Evolutionary conservation across 2,797 vertebrate species (phyloP).

Genomic region (Otolemur crassicaudatus): DNA sequence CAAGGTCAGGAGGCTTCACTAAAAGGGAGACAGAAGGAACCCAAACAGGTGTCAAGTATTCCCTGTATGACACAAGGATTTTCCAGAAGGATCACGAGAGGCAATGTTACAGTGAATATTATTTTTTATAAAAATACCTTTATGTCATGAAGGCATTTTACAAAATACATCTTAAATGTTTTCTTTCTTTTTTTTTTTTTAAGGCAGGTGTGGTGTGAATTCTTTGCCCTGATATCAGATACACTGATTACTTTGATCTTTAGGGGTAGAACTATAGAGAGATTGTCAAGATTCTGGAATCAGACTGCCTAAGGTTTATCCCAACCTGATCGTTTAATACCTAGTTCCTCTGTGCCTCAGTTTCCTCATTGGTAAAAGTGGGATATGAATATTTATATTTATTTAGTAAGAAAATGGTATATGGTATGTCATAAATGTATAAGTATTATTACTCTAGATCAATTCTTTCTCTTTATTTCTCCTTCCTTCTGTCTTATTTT

Average conservation of each 20-base stretch:
- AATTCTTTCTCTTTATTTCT: neutral
- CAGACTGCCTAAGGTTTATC: neutral
- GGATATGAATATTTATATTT: neutral
- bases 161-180: neutral
- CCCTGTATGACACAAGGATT: fast-evolving
- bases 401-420: neutral
- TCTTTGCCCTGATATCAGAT: neutral
- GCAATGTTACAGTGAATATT: neutral
- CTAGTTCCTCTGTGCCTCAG: neutral
- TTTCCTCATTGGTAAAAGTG: neutral
- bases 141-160: neutral
- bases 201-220: neutral
- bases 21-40: neutral
- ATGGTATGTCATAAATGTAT: neutral
- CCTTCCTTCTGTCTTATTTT: neutral
- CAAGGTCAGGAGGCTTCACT: neutral
- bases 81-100: neutral
- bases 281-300: neutral
- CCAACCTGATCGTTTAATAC: neutral
- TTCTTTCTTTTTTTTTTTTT: neutral
- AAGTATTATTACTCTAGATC: neutral
- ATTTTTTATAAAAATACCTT: neutral
- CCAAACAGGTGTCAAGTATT: neutral
- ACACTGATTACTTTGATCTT: neutral
- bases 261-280: neutral